phyloP scores from a whole-genome alignment of 37 sponge, comb jelly and placozoan genomes.

The Axinella damicornis region DNA sequence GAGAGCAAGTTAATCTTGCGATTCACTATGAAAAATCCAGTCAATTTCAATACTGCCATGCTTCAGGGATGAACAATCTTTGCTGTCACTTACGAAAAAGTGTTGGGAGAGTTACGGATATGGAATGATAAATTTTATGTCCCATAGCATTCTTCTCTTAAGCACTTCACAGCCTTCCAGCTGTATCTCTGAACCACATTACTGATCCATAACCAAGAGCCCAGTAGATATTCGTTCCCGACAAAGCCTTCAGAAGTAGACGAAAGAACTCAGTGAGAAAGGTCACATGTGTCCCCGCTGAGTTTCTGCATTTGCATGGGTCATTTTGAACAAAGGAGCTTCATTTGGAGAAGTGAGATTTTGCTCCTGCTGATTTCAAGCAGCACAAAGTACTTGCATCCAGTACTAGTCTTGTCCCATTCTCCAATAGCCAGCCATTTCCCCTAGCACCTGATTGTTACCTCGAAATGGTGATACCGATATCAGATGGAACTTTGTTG shows the following conservation, averaged over 20 bases:
- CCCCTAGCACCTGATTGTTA: constrained; percentile 11
- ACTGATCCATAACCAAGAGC: no score
- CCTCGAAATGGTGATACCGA: constrained; percentile 17
- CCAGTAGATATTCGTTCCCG: neutral
- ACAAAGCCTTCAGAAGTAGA: neutral
- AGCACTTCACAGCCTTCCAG: neutral
- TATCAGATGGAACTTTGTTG: neutral
- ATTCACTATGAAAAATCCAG: neutral
- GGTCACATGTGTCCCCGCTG: constrained; percentile 2
- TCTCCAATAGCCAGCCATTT: constrained; percentile 7
- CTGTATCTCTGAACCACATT: no score
- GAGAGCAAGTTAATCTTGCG: neutral
- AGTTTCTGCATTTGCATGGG: neutral
- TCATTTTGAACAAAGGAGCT: constrained; percentile 16
- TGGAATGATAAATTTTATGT: neutral
- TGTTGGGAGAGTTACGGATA: neutral
- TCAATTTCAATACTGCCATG: neutral
- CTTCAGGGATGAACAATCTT: constrained; percentile 3
- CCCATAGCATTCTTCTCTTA: constrained; percentile 8
- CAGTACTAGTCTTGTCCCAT: constrained; percentile 22
- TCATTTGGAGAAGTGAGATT: constrained; percentile 16
- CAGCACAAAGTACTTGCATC: neutral
- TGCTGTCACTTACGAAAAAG: neutral
- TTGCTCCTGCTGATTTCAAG: constrained; percentile 21
- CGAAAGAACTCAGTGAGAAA: constrained; percentile 2